A percentile compares a stretch with the other conserved stretches of the same genome.
phyloP scores from a whole-genome alignment of 2,113 vertebrate genomes.

The Gorsachius goisagi region DNA sequence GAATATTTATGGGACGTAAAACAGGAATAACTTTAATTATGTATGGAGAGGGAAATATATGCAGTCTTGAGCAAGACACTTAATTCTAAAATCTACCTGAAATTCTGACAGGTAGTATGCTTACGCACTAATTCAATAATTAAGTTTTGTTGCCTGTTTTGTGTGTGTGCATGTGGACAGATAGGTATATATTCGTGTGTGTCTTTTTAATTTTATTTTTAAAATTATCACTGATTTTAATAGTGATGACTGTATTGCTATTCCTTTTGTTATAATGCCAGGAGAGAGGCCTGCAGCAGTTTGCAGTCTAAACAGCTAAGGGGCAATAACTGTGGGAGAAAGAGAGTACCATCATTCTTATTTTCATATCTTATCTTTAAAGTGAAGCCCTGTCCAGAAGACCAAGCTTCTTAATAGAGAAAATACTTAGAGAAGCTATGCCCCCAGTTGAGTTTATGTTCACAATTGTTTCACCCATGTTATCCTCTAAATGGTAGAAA shows the following conservation, averaged over 20 bases:
- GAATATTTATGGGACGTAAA: conserved; percentile 54
- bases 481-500: neutral
- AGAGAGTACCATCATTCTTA: neutral
- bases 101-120: neutral
- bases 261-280: neutral
- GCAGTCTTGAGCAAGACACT: neutral
- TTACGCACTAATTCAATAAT: neutral
- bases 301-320: neutral
- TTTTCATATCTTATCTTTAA: neutral
- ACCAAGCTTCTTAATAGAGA: neutral
- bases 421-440: neutral
- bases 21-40: conserved; percentile 59
- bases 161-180: neutral
- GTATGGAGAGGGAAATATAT: conserved; percentile 11
- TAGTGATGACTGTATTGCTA: neutral
- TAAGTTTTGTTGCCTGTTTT: neutral
- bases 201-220: neutral
- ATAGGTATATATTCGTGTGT: accelerated
- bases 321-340: neutral
- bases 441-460: neutral
- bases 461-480: neutral
- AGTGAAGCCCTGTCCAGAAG: neutral
- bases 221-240: neutral
- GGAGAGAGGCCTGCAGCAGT: neutral
- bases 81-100: conserved; percentile 12